Evolutionary conservation across 2,797 vertebrate species (phyloP), one percentile per base, ranked within the genome.

Genomic region (Lates japonicus): DNA sequence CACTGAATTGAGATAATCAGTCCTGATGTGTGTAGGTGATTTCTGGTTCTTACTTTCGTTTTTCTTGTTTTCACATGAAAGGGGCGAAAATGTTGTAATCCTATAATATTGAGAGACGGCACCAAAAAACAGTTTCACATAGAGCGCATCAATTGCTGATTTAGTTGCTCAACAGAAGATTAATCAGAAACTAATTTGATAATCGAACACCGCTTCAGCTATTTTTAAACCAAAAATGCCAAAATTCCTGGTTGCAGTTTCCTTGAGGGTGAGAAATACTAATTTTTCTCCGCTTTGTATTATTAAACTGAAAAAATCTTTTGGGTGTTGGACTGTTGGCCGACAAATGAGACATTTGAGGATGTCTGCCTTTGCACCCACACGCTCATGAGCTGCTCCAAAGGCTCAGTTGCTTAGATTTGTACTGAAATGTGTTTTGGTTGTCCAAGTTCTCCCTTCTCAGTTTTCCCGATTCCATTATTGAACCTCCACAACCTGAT

Each of bases 401-500:
- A 14, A 55, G 5, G 49, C 54, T 66, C 19, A 44, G 17, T 25
- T 59, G 5, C 13, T 42, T 68, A 39, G 29, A 76, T 77, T 75
- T 70, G 19, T 35, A 16, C 31, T 70, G 74, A 14, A 46, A 1
- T 16, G 7, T 58, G 58, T 63, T 55, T 52, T 20, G 3, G 55
- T 25, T 68, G 54, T 70, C 33, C 60, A 52, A 37, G 31, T 79
- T 77, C 8, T n/a, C 61, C 52, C 61, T 62, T 74, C 37, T 66
- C 2, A 0, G 33, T 63, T 69, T 82, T 63, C 51, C n/a, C 31
- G 49, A 16, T 78, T 70, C 48, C 31, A 14, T 74, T 63, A 72
- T 67, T 37, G 74, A 80, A 72, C 72, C 33, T 41, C 61, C 9
- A 37, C 65, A 67, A 55, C 78, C 65, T 33, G 74, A 81, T 79